These are phyloP conservation scores for Cosmopolites sordidus DNA, from an alignment of 2,888 invertebrate species.

Conservation along the genomic window DNA sequence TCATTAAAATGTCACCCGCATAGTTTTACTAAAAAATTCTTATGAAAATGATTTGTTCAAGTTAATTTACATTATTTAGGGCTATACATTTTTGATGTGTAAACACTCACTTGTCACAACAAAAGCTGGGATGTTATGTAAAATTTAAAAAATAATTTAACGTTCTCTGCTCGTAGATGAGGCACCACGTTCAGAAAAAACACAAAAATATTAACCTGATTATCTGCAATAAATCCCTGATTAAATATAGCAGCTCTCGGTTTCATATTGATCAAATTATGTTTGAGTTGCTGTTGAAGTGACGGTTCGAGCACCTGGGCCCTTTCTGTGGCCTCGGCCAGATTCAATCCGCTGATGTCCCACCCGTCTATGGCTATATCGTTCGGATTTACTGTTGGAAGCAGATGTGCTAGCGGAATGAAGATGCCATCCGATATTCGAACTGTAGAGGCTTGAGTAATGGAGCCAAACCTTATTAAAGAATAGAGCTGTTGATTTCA, in stretches of 20 bases:
- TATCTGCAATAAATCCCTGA: constrained; percentile 92
- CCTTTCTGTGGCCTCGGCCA: constrained; percentile 83
- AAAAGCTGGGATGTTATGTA: too few relatives aligned
- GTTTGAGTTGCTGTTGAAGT: constrained; percentile 72
- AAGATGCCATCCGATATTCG: constrained; percentile 72
- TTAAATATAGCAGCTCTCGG: constrained; percentile 86
- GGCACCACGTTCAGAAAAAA: neutral
- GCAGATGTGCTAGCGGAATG: constrained; percentile 60
- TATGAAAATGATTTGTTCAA: too few relatives aligned
- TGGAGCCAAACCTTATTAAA: constrained; percentile 60
- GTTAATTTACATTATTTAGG: too few relatives aligned
- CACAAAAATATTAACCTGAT: constrained; percentile 62
- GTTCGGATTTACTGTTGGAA: constrained; percentile 88
- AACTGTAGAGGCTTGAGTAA: constrained; percentile 88
- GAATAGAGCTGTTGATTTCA: neutral
- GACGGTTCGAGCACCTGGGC: constrained; percentile 81
- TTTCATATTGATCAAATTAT: constrained; percentile 62
- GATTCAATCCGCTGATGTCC: constrained; percentile 79
- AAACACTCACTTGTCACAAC: too few relatives aligned
- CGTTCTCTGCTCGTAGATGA: neutral
- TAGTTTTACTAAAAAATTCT: too few relatives aligned
- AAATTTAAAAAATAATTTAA: too few relatives aligned
- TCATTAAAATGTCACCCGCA: too few relatives aligned
- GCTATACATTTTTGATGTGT: too few relatives aligned
- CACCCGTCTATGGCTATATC: constrained; percentile 86